A percentile compares a stretch with the other conserved stretches of the same genome.
Conservation (phyloP, 2,797 vertebrate genomes). For the Margarornis squamiger region DNA sequence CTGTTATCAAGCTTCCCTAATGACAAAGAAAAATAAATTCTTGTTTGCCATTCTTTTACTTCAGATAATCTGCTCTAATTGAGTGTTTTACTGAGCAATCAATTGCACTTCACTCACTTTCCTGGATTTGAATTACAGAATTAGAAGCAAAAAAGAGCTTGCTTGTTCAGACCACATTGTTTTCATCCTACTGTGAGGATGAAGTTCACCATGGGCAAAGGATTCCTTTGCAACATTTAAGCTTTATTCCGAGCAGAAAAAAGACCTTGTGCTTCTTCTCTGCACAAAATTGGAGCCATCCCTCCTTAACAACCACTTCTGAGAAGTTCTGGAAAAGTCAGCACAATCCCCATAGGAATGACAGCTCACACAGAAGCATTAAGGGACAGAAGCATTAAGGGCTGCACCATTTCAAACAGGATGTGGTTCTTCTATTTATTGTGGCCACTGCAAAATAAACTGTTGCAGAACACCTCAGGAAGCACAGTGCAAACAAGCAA, state of each 20-base stretch:
- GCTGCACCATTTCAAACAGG: not conserved
- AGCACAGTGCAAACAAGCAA: not conserved
- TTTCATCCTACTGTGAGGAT: not conserved
- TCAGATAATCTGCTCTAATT: not conserved
- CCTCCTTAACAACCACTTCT: not conserved
- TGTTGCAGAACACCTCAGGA: not conserved
- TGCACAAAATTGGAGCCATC: not conserved
- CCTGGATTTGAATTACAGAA: not conserved
- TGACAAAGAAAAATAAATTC: not conserved
- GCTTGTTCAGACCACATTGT: not conserved
- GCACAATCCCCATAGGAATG: not conserved
- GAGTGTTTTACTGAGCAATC: not conserved
- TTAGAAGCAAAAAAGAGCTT: not conserved
- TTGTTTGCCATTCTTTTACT: not conserved
- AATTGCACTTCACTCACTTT: not conserved
- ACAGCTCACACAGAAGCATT: not conserved
- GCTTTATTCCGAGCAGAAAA: fast-evolving
- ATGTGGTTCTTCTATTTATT: not conserved
- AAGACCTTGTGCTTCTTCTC: not conserved
- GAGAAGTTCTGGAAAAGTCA: not conserved
- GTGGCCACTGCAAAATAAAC: not conserved
- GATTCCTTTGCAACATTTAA: not conserved
- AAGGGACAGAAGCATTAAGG: not conserved
- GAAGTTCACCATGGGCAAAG: not conserved
- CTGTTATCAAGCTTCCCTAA: not conserved